Evolutionary conservation across 35 echinoderm and acorn worm species (phyloP).

Genomic region (Stichopus chloronotus): DNA sequence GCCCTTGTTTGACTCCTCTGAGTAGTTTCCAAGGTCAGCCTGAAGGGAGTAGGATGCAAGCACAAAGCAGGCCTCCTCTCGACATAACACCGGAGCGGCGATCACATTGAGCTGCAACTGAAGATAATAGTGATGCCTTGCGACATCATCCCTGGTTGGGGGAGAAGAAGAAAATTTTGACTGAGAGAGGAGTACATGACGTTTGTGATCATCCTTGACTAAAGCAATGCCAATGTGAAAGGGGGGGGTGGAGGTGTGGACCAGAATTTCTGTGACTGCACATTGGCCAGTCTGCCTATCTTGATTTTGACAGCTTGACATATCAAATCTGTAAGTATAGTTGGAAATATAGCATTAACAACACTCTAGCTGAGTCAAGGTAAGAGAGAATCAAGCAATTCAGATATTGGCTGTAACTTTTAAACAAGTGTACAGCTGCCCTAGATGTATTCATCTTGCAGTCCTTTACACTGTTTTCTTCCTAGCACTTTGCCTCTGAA

Average conservation of each 20-base stretch:
- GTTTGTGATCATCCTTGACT: too few relatives aligned
- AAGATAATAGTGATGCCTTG: constrained; percentile 93
- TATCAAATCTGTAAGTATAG: too few relatives aligned
- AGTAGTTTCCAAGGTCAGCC: constrained; percentile 93
- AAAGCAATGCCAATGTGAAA: too few relatives aligned
- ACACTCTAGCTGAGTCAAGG: too few relatives aligned
- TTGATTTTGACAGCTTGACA: too few relatives aligned
- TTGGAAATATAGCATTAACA: too few relatives aligned
- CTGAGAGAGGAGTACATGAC: too few relatives aligned
- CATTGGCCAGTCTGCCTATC: not conserved
- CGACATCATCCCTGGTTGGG: constrained; percentile 84
- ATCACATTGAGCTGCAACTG: constrained; percentile 94
- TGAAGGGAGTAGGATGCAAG: constrained; percentile 95
- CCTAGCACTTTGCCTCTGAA: not conserved
- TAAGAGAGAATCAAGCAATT: too few relatives aligned
- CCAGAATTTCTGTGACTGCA: not conserved
- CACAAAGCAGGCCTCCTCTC: constrained; percentile 93
- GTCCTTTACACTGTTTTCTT: too few relatives aligned
- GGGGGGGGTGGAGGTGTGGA: not conserved
- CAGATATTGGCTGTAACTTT: too few relatives aligned
- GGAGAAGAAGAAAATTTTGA: not conserved
- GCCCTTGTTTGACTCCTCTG: constrained; percentile 70
- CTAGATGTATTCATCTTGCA: too few relatives aligned
- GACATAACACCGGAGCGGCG: constrained; percentile 85
- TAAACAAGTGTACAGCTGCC: too few relatives aligned